Evolutionary conservation across 2,113 vertebrate species (phyloP).

Genomic region (Trogon melanurus): DNA sequence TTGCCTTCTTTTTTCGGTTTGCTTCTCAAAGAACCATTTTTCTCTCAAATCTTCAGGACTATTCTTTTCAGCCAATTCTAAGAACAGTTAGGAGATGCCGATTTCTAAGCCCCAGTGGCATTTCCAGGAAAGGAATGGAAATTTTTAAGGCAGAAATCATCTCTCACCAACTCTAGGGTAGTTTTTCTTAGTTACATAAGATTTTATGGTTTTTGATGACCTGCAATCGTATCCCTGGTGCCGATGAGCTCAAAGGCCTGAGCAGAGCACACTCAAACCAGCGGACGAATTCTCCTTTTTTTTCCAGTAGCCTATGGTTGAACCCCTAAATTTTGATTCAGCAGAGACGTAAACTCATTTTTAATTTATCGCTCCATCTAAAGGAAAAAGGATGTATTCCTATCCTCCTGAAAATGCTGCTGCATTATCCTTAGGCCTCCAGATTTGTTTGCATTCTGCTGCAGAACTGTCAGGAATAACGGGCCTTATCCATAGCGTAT

Average conservation of each 20-base stretch:
- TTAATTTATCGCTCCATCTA: neutral
- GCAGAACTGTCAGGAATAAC: neutral
- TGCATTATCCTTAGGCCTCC: neutral
- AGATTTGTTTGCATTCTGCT: neutral
- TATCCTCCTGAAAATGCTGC: neutral
- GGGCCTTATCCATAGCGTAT: neutral
- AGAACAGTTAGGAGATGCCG: neutral
- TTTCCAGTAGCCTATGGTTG: neutral
- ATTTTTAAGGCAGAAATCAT: neutral
- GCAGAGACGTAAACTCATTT: neutral
- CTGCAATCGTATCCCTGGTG: slow-evolving; percentile 14
- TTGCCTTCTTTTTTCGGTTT: neutral
- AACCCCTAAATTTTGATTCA: neutral
- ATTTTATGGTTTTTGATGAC: neutral
- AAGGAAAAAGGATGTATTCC: neutral
- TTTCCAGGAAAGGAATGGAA: neutral
- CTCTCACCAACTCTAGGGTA: neutral
- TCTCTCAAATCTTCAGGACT: neutral
- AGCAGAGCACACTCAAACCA: neutral
- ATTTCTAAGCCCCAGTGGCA: neutral
- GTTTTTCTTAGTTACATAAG: neutral
- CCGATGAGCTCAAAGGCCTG: neutral
- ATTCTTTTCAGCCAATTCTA: neutral
- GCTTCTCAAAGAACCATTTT: neutral
- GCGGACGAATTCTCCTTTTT: neutral